Conservation (phyloP, 2,888 invertebrate species). For the Pollenia angustigena region DNA sequence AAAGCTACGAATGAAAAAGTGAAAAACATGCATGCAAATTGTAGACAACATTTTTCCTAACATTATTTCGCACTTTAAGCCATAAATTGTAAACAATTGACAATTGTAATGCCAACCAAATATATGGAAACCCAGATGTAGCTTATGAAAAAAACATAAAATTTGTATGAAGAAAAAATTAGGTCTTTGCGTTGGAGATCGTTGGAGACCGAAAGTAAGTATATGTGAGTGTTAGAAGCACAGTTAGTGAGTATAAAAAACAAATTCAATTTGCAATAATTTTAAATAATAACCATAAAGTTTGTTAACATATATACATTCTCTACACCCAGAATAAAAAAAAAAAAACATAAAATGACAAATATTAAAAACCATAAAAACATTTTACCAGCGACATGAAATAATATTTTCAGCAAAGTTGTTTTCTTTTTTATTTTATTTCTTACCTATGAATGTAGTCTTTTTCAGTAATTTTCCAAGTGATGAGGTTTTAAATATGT, state of each 20-base stretch:
- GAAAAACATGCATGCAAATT: conserved; percentile 64
- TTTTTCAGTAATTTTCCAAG: background rate
- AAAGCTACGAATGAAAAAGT: conserved; percentile 23
- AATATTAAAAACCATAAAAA: conserved; percentile 58
- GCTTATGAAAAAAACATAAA: conserved; percentile 53
- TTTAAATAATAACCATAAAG: conserved; percentile 74
- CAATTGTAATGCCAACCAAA: conserved; percentile 68
- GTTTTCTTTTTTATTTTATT: background rate
- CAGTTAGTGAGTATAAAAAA: conserved; percentile 26
- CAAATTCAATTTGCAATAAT: conserved; percentile 74
- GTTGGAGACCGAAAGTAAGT: conserved; percentile 11
- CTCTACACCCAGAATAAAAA: conserved; percentile 55
- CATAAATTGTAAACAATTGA: conserved; percentile 73
- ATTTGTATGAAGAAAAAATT: conserved; percentile 54
- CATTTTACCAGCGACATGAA: conserved; percentile 21
- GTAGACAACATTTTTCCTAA: conserved; percentile 69
- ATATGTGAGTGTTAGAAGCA: conserved; percentile 30
- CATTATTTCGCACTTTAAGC: conserved; percentile 74
- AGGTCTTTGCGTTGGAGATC: conserved; percentile 70
- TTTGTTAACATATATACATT: conserved; percentile 62
- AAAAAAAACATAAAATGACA: conserved; percentile 62
- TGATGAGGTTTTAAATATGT: background rate
- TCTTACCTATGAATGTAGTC: background rate
- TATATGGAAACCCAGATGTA: conserved; percentile 39
- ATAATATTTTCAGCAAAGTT: conserved; percentile 29